Conservation (phyloP, 2,888 invertebrate species). For the Cepaea hortensis region DNA sequence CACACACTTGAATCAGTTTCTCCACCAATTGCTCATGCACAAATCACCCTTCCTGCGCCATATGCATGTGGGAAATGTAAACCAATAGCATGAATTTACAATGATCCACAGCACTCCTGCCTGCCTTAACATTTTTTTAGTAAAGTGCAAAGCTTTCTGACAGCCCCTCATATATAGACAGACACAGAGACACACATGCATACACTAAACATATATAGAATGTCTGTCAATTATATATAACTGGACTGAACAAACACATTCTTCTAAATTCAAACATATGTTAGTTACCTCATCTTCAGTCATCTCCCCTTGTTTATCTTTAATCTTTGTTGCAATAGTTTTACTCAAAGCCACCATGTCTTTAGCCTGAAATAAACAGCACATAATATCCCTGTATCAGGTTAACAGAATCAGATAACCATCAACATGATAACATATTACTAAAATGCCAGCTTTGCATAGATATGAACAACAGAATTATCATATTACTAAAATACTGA, state of each 20-base stretch:
- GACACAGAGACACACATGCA: no score
- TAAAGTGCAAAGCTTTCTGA: neutral
- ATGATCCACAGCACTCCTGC: neutral
- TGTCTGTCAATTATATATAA: no score
- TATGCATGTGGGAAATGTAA: neutral
- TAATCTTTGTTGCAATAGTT: constrained; percentile 92
- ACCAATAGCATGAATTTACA: neutral
- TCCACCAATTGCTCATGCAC: neutral
- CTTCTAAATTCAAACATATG: no score
- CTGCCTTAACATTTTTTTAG: neutral
- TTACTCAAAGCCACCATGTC: constrained; percentile 97
- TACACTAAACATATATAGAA: no score
- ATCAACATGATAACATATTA: neutral
- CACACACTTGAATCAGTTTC: no score
- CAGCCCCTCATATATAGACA: neutral
- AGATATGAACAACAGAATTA: no score
- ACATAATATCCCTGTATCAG: neutral
- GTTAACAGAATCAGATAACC: neutral
- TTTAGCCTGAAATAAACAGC: constrained; percentile 81
- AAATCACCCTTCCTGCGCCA: neutral
- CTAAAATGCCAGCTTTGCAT: neutral
- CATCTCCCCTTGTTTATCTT: constrained; percentile 94
- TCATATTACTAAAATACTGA: no score
- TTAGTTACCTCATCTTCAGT: constrained; percentile 88
- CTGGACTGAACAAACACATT: no score